Evolutionary conservation across 2,113 vertebrate genomes (phyloP), one percentile per base, ranked within the genome.

Genomic region (Nyctereutes procyonoides): DNA sequence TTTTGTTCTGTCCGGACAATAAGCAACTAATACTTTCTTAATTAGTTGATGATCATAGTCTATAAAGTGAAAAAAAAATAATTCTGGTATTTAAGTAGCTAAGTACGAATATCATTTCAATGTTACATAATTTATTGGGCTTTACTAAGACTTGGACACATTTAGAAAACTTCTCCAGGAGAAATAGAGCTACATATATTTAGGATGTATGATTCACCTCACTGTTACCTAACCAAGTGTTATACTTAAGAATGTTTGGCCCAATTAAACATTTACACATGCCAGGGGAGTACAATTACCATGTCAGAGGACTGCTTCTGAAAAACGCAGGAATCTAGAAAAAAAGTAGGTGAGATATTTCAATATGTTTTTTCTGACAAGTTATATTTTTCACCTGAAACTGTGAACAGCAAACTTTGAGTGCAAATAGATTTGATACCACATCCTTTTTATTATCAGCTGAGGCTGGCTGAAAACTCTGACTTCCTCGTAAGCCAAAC

Each of bases 231-330:
- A 81, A 80, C 17, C 77, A 92, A 85, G 38, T 55, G 94, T 95
- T 81, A 60, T 69, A 58, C 22, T 95, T 81, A 51, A 81, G 51
- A 81, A 90, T 62, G 16, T 94, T 60, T 85, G n/a, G 24, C 20
- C 32, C 67, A 89, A 85, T 92, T 94, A 96, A 95, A 86, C 11
- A 43, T 77, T 82, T 77, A 28, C 43, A 93, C 19, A 82, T 83
- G 53, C 55, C 60, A 83, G 35, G 12, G 35, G 56, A 77, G 90
- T 55, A 43, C 8, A 76, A 32, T 63, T 48, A 91, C 28, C 10
- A 93, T 53, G 28, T 73, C 67, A 86, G 65, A 82, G 30, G 26
- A 67, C 14, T 62, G 15, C 13, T 81, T 90, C 55, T 62, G 60
- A 87, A 92, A 85, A 67, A 74, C 26, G 82, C 71, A 74, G 17